Evolutionary conservation across 2,888 invertebrate species (phyloP).

Genomic region (Hypena proboscidalis): DNA sequence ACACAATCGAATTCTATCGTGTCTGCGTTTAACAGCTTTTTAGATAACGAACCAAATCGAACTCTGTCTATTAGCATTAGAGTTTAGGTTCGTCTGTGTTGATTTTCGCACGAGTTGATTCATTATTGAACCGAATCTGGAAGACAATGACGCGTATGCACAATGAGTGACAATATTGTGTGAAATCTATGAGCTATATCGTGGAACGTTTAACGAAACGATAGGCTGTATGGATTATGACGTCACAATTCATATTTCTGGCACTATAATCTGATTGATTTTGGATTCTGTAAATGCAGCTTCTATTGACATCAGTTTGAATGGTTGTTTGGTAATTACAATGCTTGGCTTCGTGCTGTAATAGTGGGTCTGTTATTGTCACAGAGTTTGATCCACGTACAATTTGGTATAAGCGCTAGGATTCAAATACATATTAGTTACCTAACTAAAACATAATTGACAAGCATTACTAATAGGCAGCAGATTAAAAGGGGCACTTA

Average conservation of each 20-base stretch:
- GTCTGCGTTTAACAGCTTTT: constrained; percentile 60
- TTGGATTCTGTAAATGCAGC: background rate
- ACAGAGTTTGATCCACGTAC: no score
- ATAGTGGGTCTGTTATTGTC: no score
- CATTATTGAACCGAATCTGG: constrained; percentile 42
- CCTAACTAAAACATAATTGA: no score
- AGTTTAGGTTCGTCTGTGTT: constrained; percentile 18
- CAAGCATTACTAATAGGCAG: no score
- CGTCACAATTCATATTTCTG: constrained; percentile 21
- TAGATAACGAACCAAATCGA: constrained; percentile 11
- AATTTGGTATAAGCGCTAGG: no score
- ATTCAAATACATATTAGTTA: no score
- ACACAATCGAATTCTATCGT: constrained; percentile 47
- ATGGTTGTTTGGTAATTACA: background rate
- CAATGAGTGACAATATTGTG: constrained; percentile 61
- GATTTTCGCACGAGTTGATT: constrained; percentile 33
- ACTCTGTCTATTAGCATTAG: constrained; percentile 2
- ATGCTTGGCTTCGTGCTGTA: no score
- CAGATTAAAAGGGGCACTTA: no score
- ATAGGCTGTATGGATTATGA: constrained; percentile 16
- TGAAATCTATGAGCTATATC: constrained; percentile 55
- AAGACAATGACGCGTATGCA: constrained; percentile 61
- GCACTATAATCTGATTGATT: background rate
- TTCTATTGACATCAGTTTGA: background rate
- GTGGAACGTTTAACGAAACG: constrained; percentile 35